Base-by-base conservation (phyloP, 2,888 invertebrate species). In the Pterostichus niger region DNA sequence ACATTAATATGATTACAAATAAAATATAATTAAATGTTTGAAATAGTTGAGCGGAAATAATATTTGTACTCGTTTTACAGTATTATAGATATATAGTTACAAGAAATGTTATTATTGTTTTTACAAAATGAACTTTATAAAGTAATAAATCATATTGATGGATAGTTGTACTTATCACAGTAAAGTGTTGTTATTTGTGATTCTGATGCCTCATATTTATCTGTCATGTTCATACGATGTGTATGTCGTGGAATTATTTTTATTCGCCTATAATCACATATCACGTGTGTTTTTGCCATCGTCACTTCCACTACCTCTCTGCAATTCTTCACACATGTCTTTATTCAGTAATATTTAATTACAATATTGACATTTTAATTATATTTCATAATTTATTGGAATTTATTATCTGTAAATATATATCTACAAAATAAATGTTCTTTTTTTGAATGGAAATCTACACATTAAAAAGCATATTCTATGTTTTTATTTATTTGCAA, bases 61-160 rank as follows among this genome's bases (percentile, higher is more conserved):
- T n/a, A n/a, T n/a, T n/a, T n/a, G n/a, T n/a, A n/a, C n/a, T n/a
- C n/a, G n/a, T n/a, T n/a, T n/a, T n/a, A n/a, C n/a, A n/a, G n/a
- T n/a, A n/a, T 44, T n/a, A 44, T 44, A 17, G 15, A 17, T 71
- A 71, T 35, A 71, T 71, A 40, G 7, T 33, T 10, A 6, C 35
- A 17, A 3, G 35, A 35, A 35, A 71, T 61, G 11, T 44, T 31
- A 64, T 64, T 31, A 64, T 64, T 64, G 35, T 35, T 35, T 35
- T 35, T 35, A 35, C 3, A 35, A 11, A 17, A 6, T 61, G 17
- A 5, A n/a, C n/a, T n/a, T n/a, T n/a, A n/a, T n/a, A n/a, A n/a
- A n/a, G 61, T 24, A 31, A 71, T 71, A 71, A 71, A 71, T 71
- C 71, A 71, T 35, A 35, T 71, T 71, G 71, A 71, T 71, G 33